Percentiles rank a stretch among this genome's conserved stretches.
Conservation (phyloP, 1,140 invertebrate genomes). For the Temnothorax nylanderi region DNA sequence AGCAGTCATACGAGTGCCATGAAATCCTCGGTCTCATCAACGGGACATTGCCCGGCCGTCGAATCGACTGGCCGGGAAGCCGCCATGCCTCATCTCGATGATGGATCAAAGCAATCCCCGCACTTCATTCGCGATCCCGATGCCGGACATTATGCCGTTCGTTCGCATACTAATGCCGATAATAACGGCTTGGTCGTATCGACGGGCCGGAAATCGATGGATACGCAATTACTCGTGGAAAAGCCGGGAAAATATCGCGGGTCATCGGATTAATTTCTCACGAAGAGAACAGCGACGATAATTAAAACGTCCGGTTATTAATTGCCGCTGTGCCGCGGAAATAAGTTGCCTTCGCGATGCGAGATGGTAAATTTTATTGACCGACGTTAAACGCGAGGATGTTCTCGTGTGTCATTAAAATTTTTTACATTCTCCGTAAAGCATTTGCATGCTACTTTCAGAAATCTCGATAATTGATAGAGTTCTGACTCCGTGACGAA, state of each 20-base stretch:
- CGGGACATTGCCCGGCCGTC: constrained; percentile 32
- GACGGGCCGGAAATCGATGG: constrained; percentile 24
- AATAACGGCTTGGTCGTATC: constrained; percentile 26
- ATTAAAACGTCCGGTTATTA: constrained; percentile 60
- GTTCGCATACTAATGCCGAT: constrained; percentile 46
- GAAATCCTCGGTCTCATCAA: constrained; percentile 48
- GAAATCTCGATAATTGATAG: neutral
- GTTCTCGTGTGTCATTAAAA: neutral
- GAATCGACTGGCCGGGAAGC: constrained; percentile 11
- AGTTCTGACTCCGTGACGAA: neutral
- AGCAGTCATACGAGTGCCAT: constrained; percentile 39
- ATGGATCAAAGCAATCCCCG: constrained; percentile 67
- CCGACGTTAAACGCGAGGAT: neutral
- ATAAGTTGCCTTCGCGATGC: constrained; percentile 26
- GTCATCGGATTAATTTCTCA: constrained; percentile 35
- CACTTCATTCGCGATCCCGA: constrained; percentile 48
- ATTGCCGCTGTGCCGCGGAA: constrained; percentile 24
- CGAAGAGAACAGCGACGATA: constrained; percentile 27
- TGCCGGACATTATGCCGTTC: constrained; percentile 50
- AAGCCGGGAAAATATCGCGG: constrained; percentile 45
- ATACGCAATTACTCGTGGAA: constrained; percentile 52
- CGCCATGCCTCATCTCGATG: constrained; percentile 46
- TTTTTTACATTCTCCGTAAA: neutral
- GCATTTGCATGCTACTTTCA: neutral
- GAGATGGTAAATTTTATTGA: constrained; percentile 4